Evolutionary conservation across 2,888 invertebrate species (phyloP), one percentile per base, ranked within the genome.

Genomic region (Agrochola lota): DNA sequence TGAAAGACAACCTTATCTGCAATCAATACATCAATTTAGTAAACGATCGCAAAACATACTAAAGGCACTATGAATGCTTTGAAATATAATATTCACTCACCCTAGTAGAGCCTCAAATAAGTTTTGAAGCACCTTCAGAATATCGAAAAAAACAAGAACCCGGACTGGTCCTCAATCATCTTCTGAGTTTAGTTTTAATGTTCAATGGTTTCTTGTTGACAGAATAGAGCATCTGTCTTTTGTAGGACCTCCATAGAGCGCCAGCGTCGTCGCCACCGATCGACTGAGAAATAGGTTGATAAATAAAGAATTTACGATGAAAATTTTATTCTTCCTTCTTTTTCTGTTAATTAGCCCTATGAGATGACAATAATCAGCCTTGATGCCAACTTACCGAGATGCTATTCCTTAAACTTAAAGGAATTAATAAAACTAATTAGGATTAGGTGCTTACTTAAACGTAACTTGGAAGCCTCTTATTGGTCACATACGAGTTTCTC

Each of bases 1-100:
- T 66, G 64, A 35, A 70, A 68, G 83, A 85, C 80, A 80, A 57
- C 35, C 62, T 57, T 83, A 79, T 85, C 85, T 74, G n/a, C 52
- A 74, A 80, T 80, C 79, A 79, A 79, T 79, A 78, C 43, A 79
- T 68, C 68, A 66, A 76, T 49, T 76, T 55, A 55, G 26, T 62
- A 43, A 71, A 72, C 63, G 63, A 67, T 78, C 63, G 9, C 30
- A 46, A 75, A 43, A 57, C 55, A 78, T 67, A 66, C 23, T 15
- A 73, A 52, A 59, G 35, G 55, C 66, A 66, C 55, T 60, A 49
- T 4, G 9, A 62, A 72, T 60, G 23, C 74, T 60, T 74, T 69
- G 43, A 55, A 63, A 26, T 12, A n/a, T 30, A 8, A 52, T 60
- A 9, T 49, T 49, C 17, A 52, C 26, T 70, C 55, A 55, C 73